phyloP scores from a whole-genome alignment of 1,140 invertebrate genomes.

The Brachionus asplanchnoidis region DNA sequence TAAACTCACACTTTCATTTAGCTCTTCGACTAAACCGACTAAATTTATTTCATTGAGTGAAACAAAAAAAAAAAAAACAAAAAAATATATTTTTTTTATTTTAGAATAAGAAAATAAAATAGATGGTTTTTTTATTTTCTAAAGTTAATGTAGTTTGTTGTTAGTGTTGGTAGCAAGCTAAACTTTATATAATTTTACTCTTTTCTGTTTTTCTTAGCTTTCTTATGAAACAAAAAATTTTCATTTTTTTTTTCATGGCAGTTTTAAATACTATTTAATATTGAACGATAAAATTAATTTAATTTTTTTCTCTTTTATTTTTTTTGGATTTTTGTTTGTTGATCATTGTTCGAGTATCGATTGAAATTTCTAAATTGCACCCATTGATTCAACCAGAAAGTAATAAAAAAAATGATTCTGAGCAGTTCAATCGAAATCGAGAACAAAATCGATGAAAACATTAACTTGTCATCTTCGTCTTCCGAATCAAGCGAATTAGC shows the following conservation, averaged over 20 bases:
- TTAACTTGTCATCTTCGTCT: constrained; percentile 3
- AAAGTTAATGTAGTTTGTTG: constrained; percentile 1
- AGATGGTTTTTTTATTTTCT: not conserved
- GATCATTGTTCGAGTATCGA: constrained; percentile 36
- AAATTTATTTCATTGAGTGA: not conserved
- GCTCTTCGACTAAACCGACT: not conserved
- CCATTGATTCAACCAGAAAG: not conserved
- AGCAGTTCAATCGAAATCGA: constrained; percentile 35
- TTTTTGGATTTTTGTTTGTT: constrained; percentile 19
- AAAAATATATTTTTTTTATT: constrained; percentile 1
- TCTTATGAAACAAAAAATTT: not conserved
- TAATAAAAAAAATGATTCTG: not conserved
- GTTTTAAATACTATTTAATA: not conserved
- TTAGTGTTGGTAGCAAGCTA: constrained; percentile 5
- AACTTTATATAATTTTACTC: not conserved
- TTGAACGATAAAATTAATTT: not conserved
- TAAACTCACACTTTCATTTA: not conserved
- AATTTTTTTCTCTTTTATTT: not conserved
- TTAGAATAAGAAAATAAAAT: constrained; percentile 9
- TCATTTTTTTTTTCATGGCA: not conserved
- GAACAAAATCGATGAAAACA: constrained; percentile 16
- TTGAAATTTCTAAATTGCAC: not conserved
- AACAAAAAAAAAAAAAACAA: not conserved
- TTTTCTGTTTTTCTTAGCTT: not conserved
- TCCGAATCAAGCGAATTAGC: not conserved